Percentiles rank a stretch among this genome's conserved stretches.
Evolutionary conservation across 2,113 vertebrate genomes (phyloP).

Genomic region (Sturnus vulgaris): DNA sequence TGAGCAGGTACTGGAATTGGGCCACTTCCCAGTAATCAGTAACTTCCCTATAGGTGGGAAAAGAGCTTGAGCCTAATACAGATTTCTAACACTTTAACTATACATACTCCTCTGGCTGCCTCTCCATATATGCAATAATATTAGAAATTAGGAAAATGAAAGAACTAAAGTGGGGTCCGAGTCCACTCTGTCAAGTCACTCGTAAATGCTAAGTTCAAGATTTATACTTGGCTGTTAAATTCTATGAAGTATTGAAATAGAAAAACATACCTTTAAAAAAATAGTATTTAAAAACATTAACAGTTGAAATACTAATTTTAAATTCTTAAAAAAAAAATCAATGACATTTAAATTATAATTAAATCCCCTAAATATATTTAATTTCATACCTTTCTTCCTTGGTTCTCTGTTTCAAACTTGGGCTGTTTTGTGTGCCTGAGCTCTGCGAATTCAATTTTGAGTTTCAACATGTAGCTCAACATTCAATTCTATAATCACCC

Average conservation of each 20-base stretch:
- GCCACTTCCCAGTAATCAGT: background rate
- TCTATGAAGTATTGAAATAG: background rate
- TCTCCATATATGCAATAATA: background rate
- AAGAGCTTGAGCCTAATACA: background rate
- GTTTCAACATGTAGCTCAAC: background rate
- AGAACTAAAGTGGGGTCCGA: background rate
- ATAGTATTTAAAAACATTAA: background rate
- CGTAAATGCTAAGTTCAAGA: background rate
- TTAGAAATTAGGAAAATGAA: background rate
- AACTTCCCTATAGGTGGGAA: background rate
- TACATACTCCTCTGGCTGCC: background rate
- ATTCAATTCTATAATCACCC: background rate
- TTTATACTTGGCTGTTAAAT: background rate
- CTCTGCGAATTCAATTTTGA: background rate
- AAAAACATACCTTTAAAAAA: background rate
- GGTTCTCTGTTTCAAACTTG: background rate
- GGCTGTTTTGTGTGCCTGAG: slow-evolving; percentile 12
- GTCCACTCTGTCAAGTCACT: background rate
- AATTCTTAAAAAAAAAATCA: background rate
- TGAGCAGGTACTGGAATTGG: background rate
- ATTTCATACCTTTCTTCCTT: slow-evolving; percentile 33
- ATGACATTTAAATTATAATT: background rate
- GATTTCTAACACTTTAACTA: background rate
- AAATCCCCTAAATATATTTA: background rate
- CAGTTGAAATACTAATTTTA: background rate